Percentiles rank a stretch among this genome's conserved stretches.
These are phyloP conservation scores for Drosophila ananassae DNA, from an alignment of 1,140 invertebrate species.

Conservation along the genomic window DNA sequence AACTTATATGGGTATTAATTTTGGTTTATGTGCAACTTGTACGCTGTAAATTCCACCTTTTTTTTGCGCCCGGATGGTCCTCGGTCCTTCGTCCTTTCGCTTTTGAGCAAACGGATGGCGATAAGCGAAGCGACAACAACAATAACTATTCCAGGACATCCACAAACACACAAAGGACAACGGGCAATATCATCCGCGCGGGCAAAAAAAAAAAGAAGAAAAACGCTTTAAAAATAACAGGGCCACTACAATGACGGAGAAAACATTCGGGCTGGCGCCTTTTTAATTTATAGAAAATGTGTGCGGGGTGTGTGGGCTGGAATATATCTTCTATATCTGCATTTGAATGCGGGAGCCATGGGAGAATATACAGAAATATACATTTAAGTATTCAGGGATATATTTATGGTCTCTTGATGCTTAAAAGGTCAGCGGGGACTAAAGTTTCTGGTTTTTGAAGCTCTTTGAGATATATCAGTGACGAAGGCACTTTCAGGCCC, in stretches of 20 bases:
- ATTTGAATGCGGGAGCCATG: slow-evolving; percentile 1
- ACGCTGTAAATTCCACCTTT: slow-evolving; percentile 56
- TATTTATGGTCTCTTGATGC: not conserved
- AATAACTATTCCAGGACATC: slow-evolving; percentile 7
- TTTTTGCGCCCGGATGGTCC: slow-evolving; percentile 14
- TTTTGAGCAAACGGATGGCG: slow-evolving; percentile 30
- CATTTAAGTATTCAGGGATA: slow-evolving; percentile 2
- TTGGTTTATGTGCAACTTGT: slow-evolving; percentile 75
- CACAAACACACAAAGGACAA: not conserved
- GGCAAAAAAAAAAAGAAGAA: not conserved
- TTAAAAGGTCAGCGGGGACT: no score
- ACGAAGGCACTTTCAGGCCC: not conserved
- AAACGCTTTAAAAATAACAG: slow-evolving; percentile 11
- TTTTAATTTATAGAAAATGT: slow-evolving; percentile 53
- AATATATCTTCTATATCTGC: slow-evolving; percentile 19
- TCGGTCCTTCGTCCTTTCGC: slow-evolving; percentile 16
- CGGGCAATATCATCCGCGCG: slow-evolving; percentile 39
- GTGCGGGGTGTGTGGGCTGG: not conserved
- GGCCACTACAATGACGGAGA: slow-evolving; percentile 37
- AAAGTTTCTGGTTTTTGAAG: not conserved
- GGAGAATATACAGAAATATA: not conserved
- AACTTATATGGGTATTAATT: slow-evolving; percentile 73
- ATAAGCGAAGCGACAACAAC: slow-evolving; percentile 43
- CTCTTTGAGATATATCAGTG: not conserved
- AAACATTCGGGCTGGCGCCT: slow-evolving; percentile 42